Base-by-base conservation (phyloP, 92 coral and sea anemone species). In the Epizoanthus rinbou region DNA sequence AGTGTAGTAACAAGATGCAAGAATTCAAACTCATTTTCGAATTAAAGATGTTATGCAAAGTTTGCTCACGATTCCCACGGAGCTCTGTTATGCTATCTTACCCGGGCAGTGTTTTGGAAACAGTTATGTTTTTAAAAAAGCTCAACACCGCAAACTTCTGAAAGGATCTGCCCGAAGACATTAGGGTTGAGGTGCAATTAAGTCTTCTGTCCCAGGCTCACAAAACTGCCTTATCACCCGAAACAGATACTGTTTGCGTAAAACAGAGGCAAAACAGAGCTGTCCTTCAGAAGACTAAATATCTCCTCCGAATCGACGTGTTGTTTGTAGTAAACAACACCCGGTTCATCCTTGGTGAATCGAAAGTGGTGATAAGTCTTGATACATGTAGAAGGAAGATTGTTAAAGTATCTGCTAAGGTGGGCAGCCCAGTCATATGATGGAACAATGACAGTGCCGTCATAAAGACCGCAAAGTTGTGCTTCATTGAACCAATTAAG, bases 131-230 rank as follows among this genome's bases (percentile, higher is more conserved):
- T 41, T 6, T 6, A 41, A 41, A 41, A 41, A 0, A 41, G 47
- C 8, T 41, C 8, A 41, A 4, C 47, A 41, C 47, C 47, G 47
- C 47, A 41, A 41, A 41, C 8, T 41, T 41, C 50, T 43, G 50
- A 43, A 43, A 43, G 50, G 50, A 43, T 10, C 10, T 8, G 50
- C 50, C 50, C 50, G 9, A 43, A 9, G 9, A 43, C 50, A 43
- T 10, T 41, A 84, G 3, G 87, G 87, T 21, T 70, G 52, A 47
- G 87, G 87, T 9, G 91, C 91, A 4, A 88, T 81, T 6, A 88
- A 39, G 57, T 88, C 91, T 31, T 88, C 91, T 14, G 91, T 88
- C 3, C 91, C 91, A 11, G 80, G 68, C 19, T 78, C 33, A 63
- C 90, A 86, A 14, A 86, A 86, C 47, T 80, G 86, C 53, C 90